Conservation (phyloP, 1,140 invertebrate genomes). For the Chlorops oryzae region DNA sequence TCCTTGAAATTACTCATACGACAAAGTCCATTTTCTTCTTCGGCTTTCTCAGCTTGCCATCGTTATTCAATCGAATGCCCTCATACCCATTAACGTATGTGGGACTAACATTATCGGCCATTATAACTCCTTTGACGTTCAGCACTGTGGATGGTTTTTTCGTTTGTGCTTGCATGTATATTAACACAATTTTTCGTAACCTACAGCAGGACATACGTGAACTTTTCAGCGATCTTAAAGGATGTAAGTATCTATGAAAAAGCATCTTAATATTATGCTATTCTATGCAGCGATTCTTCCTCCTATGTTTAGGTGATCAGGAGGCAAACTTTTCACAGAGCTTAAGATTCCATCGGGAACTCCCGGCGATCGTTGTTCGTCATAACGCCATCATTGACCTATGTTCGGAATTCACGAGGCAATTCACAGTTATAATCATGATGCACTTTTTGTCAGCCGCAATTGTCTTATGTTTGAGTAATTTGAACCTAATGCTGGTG, state of each 20-base stretch:
- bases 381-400: slow-evolving; percentile 46
- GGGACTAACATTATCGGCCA: slow-evolving; percentile 28
- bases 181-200: slow-evolving; percentile 33
- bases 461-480: too few species aligned
- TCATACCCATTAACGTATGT: slow-evolving; percentile 33
- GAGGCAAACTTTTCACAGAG: slow-evolving; percentile 9
- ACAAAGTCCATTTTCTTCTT: too few species aligned
- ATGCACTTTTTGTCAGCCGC: slow-evolving; percentile 43
- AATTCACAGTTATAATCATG: slow-evolving; percentile 40
- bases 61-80: slow-evolving; percentile 17
- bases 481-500: too few species aligned
- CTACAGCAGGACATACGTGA: slow-evolving; percentile 33
- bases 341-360: slow-evolving; percentile 6
- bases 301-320: neutral
- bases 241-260: slow-evolving; percentile 23
- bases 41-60: slow-evolving; percentile 21
- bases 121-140: slow-evolving; percentile 37
- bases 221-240: slow-evolving; percentile 27
- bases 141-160: slow-evolving; percentile 41
- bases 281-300: neutral
- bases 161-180: slow-evolving; percentile 37
- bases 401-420: slow-evolving; percentile 33
- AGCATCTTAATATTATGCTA: neutral
- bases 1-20: too few species aligned
- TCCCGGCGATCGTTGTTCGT: slow-evolving; percentile 23